A percentile compares a stretch with the other conserved stretches of the same genome.
These are phyloP conservation scores for Phaetusa simplex DNA, from an alignment of 2,113 vertebrate genomes.

Conservation along the genomic window DNA sequence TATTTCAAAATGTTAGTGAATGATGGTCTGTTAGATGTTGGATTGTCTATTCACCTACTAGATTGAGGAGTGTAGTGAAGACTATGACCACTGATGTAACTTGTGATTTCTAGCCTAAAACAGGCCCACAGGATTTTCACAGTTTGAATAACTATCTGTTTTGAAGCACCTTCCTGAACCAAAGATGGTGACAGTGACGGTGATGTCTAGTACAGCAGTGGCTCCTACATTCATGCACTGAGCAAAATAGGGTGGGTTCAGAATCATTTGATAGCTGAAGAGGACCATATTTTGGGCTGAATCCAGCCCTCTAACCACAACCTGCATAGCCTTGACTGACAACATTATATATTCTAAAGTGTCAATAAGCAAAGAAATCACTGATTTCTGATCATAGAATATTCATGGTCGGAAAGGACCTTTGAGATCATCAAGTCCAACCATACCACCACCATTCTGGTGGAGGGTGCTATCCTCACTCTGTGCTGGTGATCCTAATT, in stretches of 20 bases:
- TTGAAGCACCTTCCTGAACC: not conserved
- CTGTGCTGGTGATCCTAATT: not conserved
- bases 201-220: not conserved
- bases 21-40: not conserved
- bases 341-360: not conserved
- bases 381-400: not conserved
- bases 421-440: too few relatives aligned
- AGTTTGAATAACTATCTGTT: not conserved
- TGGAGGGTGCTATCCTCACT: rapidly evolving
- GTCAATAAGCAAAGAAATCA: not conserved
- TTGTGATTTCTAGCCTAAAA: not conserved
- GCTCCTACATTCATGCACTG: rapidly evolving
- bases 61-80: rapidly evolving
- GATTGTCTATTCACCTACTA: not conserved
- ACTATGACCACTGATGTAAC: not conserved
- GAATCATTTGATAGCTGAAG: not conserved
- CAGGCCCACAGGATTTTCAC: not conserved
- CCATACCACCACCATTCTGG: not conserved
- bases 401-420: too few relatives aligned
- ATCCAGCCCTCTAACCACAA: not conserved
- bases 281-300: not conserved
- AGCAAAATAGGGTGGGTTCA: not conserved
- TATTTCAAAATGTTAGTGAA: not conserved
- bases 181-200: too few relatives aligned
- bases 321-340: not conserved